A percentile compares a stretch with the other conserved stretches of the same genome.
These are phyloP conservation scores for Radopholus similis DNA, from an alignment of 1,140 invertebrate species.

Conservation along the genomic window DNA sequence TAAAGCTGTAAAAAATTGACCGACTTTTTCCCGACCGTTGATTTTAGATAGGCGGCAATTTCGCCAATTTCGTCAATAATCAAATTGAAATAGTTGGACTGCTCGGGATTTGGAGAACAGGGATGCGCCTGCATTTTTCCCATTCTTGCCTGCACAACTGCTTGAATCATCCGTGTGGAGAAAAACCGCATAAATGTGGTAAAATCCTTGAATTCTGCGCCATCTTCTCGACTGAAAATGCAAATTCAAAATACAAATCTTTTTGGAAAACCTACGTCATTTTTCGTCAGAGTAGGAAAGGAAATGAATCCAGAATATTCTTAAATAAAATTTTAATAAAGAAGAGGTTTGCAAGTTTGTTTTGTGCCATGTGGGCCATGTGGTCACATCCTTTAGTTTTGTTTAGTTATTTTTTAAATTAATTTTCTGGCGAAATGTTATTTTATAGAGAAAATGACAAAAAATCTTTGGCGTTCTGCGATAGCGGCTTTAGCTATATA, in stretches of 20 bases:
- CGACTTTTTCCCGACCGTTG: constrained; percentile 30
- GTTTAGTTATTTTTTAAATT: too few species aligned
- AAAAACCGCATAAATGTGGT: constrained; percentile 38
- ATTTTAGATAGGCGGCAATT: constrained; percentile 45
- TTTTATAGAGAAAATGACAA: too few species aligned
- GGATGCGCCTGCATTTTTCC: constrained; percentile 24
- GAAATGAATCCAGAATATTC: too few species aligned
- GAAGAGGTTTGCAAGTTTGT: too few species aligned
- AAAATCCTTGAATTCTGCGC: constrained; percentile 28
- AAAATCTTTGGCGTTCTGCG: too few species aligned
- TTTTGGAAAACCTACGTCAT: constrained; percentile 9
- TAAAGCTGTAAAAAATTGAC: not conserved
- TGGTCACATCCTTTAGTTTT: too few species aligned
- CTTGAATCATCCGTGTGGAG: constrained; percentile 35
- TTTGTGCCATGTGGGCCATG: too few species aligned
- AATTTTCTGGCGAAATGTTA: too few species aligned
- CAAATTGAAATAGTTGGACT: constrained; percentile 43
- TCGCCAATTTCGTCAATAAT: constrained; percentile 45
- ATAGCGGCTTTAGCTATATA: too few species aligned
- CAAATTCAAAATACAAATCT: not conserved
- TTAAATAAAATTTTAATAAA: too few species aligned
- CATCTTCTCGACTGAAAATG: constrained; percentile 6
- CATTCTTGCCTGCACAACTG: constrained; percentile 41
- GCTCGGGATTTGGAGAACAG: constrained; percentile 28
- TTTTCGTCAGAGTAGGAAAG: too few species aligned